Base-by-base conservation (phyloP, 2,113 vertebrate genomes). In the Scatophagus argus region DNA sequence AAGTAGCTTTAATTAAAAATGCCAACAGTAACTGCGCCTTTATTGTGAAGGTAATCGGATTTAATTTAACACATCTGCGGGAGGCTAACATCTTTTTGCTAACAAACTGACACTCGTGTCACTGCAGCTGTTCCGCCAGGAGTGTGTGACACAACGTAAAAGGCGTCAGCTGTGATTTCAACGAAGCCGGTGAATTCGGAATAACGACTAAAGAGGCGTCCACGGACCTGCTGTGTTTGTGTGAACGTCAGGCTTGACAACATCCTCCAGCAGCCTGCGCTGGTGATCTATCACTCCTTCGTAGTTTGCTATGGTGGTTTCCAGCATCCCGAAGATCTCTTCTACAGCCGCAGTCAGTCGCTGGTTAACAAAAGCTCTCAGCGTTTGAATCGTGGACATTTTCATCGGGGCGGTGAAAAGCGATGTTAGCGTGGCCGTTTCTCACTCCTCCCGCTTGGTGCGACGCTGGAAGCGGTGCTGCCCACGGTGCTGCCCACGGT, bases 251-350 rank as follows among this genome's bases (percentile, higher is more conserved):
- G 13, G n/a, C n/a, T n/a, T n/a, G n/a, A n/a, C n/a, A n/a, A n/a
- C 39, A 16, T 44, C 39, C 29, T 58, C 41, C 68, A 72, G 32
- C 32, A 72, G 69, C 6, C 32, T n/a, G 5, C 44, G 55, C 23
- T 72, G 69, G 11, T 56, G 69, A 2, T 4, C 11, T 3, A 72
- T 47, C 32, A 61, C 56, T 8, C 61, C 56, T 16, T 72, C 69
- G 32, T 72, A 72, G 43, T 51, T 41, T 16, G 14, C 25, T 1
- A 43, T 74, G 21, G 38, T 55, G 11, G n/a, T 55, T 43, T 75
- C 51, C 36, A 75, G 36, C 29, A 64, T 14, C 21, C 11, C 29
- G 29, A 55, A 64, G 14, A 74, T 74, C 13, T 74, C 72, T 0
- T 74, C 60, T 0, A 74, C 47, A 9, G 49, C 72, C 10, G 16